Conservation (phyloP, 1,140 invertebrate species). For the Whitmania pigra region DNA sequence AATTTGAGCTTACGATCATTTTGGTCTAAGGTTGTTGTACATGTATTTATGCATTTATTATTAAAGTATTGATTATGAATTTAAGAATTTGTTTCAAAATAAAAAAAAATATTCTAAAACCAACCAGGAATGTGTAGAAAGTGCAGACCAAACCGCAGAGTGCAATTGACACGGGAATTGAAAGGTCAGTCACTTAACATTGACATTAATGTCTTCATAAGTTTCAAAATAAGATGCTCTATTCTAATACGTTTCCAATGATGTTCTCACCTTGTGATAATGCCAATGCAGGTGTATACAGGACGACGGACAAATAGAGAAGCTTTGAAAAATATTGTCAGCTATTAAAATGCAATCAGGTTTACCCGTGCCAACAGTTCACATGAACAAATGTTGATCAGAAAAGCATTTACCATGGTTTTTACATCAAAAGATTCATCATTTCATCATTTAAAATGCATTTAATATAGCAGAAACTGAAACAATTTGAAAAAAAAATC, state of each 20-base stretch:
- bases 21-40: background rate
- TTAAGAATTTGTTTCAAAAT: background rate
- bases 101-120: slow-evolving; percentile 32
- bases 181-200: slow-evolving; percentile 55
- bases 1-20: background rate
- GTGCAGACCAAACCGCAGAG: slow-evolving; percentile 59
- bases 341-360: background rate
- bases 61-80: background rate
- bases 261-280: slow-evolving; percentile 31
- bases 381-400: no score
- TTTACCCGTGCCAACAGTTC: no score
- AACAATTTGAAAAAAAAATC: background rate
- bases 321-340: slow-evolving; percentile 26
- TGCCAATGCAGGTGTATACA: slow-evolving; percentile 36
- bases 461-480: no score
- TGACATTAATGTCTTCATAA: no score
- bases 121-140: slow-evolving; percentile 65
- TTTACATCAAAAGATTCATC: no score
- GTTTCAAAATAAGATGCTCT: no score
- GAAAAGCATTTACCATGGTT: no score
- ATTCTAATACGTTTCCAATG: background rate
- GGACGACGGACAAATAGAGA: slow-evolving; percentile 35
- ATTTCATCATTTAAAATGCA: no score
- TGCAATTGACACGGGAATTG: slow-evolving; percentile 54
- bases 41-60: background rate